A percentile compares a stretch with the other conserved stretches of the same genome.
phyloP scores from a whole-genome alignment of 2,797 vertebrate species.

The Sebastes hubbsi region DNA sequence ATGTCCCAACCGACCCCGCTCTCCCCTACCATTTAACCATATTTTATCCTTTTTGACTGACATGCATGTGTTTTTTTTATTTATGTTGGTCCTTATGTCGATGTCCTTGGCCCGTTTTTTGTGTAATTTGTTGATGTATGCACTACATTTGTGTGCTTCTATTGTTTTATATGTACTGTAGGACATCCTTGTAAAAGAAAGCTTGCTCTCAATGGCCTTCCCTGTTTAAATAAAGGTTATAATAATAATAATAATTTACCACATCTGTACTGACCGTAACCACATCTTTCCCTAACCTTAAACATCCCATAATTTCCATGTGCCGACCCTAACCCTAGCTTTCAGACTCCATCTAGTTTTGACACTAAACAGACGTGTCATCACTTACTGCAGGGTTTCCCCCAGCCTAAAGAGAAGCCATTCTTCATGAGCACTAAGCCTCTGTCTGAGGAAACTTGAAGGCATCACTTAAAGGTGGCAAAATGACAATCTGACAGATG shows the following conservation, averaged over 20 bases:
- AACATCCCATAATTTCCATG: neutral
- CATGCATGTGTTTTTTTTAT: neutral
- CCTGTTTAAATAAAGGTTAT: neutral
- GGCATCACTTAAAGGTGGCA: conserved; percentile 89
- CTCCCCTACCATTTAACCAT: no score
- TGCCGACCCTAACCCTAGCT: neutral
- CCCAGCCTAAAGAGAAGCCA: neutral
- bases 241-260: neutral
- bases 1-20: no score
- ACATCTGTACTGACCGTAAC: neutral
- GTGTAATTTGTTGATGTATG: neutral
- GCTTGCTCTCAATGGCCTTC: neutral
- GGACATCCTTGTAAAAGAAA: neutral
- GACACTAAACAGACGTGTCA: conserved; percentile 63
- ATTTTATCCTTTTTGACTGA: no score
- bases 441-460: conserved; percentile 84
- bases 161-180: neutral
- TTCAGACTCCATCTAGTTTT: conserved; percentile 10
- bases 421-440: conserved; percentile 69
- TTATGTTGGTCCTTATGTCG: neutral
- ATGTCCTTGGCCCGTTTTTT: neutral
- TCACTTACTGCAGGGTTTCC: conserved; percentile 82
- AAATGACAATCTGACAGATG: conserved; percentile 90
- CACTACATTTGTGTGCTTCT: neutral
- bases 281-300: neutral